Base-by-base conservation (phyloP, 2,888 invertebrate species). In the Onthophagus sagittarius region DNA sequence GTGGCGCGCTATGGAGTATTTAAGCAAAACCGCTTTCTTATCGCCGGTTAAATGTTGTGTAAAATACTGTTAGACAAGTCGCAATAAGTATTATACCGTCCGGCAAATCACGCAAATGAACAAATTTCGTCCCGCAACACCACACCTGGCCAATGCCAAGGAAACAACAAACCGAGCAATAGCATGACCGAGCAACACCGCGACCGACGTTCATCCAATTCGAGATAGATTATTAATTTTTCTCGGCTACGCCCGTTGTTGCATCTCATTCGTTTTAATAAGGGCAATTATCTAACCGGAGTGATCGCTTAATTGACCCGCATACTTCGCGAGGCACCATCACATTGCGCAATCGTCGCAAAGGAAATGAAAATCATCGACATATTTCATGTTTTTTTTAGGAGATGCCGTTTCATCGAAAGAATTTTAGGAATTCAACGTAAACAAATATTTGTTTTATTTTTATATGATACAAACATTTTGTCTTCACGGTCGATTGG, bases 231-330 rank as follows among this genome's bases (percentile, higher is more conserved):
- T 9, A 9, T 53, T 53, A 53, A 53, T 53, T 53, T 53, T 53
- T 53, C 39, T 53, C 39, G 39, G 39, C 9, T 53, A 53, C 39
- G 67, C 15, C 67, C n/a, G 23, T 67, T 67, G 67, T 67, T 67
- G 67, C 67, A 67, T 67, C 67, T 67, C 67, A 67, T 67, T 67
- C 67, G 23, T n/a, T n/a, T 67, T 67, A 67, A 67, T 67, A 67
- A 67, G 67, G 31, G 31, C 15, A 53, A 53, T 53, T 53, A 53
- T 53, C 39, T 53, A 53, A 53, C 39, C 65, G 64, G 39, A 15
- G 23, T 72, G 69, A 13, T 72, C 15, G 67, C 64, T 71, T 39
- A 62, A 65, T 65, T 23, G 32, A 62, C 33, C 62, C 23, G 53
- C 62, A 62, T 13, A 15, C 62, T 62, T 53, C 32, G 13, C 14